Conservation (phyloP, 2,797 vertebrate genomes). For the Brotula barbata region DNA sequence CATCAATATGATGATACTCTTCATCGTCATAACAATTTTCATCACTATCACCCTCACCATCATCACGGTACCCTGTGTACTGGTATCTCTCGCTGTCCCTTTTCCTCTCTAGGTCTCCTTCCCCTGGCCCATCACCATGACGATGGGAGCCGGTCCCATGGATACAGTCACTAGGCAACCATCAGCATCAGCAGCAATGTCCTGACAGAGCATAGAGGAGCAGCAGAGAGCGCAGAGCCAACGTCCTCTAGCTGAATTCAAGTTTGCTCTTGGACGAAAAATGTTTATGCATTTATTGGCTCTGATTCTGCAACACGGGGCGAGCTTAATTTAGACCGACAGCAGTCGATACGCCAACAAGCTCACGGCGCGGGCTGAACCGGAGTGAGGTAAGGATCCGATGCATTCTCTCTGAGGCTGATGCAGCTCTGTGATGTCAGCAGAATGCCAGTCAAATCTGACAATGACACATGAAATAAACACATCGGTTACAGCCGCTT, state of each 20-base stretch:
- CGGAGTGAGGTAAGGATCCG: constrained; percentile 3
- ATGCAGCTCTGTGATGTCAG: background rate
- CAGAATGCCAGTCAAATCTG: background rate
- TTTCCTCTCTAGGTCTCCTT: constrained; percentile 61
- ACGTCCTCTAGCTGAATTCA: constrained; percentile 32
- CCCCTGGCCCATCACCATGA: constrained; percentile 73
- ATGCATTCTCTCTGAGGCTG: background rate
- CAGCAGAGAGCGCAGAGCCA: constrained; percentile 34
- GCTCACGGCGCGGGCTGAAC: background rate
- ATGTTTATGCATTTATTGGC: constrained; percentile 48
- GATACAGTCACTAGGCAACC: constrained; percentile 78
- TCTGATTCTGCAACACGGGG: constrained; percentile 28
- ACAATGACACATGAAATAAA: too few species aligned
- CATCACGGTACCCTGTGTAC: constrained; percentile 43
- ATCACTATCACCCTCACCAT: constrained; percentile 34
- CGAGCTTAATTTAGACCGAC: constrained; percentile 33
- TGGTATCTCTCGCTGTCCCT: constrained; percentile 61
- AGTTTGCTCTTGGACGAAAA: constrained; percentile 48
- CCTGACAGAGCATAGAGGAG: constrained; percentile 56
- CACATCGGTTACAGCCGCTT: background rate
- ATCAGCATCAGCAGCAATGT: constrained; percentile 66
- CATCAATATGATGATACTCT: background rate
- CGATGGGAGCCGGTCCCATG: constrained; percentile 70
- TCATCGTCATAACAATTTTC: background rate
- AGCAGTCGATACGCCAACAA: background rate